Evolutionary conservation across 2,888 invertebrate genomes (phyloP), one percentile per base, ranked within the genome.

Genomic region (Tetragnatha montana): DNA sequence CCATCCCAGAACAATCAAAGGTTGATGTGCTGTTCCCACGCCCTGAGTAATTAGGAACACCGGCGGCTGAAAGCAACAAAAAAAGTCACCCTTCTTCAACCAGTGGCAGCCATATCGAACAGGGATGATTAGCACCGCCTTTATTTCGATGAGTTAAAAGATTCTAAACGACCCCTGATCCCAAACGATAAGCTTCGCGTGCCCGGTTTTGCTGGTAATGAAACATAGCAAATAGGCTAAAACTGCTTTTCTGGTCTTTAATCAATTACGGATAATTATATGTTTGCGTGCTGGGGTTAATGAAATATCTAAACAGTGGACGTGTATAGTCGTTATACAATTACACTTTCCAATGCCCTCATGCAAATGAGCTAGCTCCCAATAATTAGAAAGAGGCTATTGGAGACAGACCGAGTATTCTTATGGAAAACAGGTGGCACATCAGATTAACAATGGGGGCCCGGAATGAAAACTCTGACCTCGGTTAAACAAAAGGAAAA

Each of bases 211-310:
- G 70, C 60, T 81, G 85, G 85, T 89, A 89, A 89, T 89, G 89
- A 89, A 89, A 89, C 81, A 49, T 76, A 80, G 80, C 89, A 85
- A 89, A 87, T 81, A 87, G 89, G 85, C 89, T 81, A 81, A 81
- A 89, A 84, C 89, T 84, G 79, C 85, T 89, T 89, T 89, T 85
- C 89, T 85, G 47, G 81, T 89, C 89, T 89, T 89, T 85, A 85
- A 89, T 89, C 89, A 89, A 89, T 89, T 89, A 87, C 89, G 86
- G 86, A 86, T 89, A 89, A 89, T 89, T 89, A 89, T 89, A 82
- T 89, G 86, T 89, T 89, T 89, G 89, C 89, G 89, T 89, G 89
- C 89, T 22, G 73, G 21, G 73, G 86, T 74, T 89, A 89, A 89
- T 89, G 89, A 89, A 89, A 89, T 89, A 86, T 87, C 89, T 89